A percentile compares a stretch with the other conserved stretches of the same genome.
phyloP scores from a whole-genome alignment of 2,797 vertebrate species.

The Erethizon dorsatum region DNA sequence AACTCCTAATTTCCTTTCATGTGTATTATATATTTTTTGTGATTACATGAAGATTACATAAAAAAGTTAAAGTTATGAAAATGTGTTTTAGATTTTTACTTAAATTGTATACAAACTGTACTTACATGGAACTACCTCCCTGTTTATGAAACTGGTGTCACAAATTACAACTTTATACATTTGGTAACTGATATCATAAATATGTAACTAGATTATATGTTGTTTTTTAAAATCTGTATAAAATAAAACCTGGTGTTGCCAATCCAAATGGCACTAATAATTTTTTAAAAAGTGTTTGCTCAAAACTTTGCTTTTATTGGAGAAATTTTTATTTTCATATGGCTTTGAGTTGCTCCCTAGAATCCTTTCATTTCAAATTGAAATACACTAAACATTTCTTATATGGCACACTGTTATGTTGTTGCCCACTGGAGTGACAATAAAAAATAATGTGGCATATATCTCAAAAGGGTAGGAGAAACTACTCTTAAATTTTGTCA shows the following conservation, averaged over 20 bases:
- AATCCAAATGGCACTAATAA: not conserved
- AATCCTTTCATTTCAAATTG: not conserved
- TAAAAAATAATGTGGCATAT: too few species aligned
- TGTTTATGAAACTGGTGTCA: not conserved
- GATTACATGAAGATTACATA: not conserved
- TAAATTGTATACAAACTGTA: not conserved
- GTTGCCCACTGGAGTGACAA: too few species aligned
- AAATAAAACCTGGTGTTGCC: not conserved
- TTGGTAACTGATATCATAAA: not conserved
- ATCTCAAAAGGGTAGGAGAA: too few species aligned
- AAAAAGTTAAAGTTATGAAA: not conserved
- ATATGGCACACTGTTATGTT: not conserved
- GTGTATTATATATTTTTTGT: not conserved
- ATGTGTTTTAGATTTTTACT: not conserved
- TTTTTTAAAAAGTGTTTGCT: not conserved
- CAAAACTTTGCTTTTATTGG: not conserved
- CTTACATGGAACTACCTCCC: not conserved
- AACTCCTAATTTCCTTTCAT: not conserved
- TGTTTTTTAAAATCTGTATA: not conserved
- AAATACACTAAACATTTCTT: not conserved
- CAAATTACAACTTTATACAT: not conserved
- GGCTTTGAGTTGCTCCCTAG: not conserved
- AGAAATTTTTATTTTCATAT: not conserved
- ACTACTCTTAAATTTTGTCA: too few species aligned
- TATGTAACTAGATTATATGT: not conserved